Evolutionary conservation across 2,113 vertebrate genomes (phyloP).

Genomic region (Notarius lentiginosus): DNA sequence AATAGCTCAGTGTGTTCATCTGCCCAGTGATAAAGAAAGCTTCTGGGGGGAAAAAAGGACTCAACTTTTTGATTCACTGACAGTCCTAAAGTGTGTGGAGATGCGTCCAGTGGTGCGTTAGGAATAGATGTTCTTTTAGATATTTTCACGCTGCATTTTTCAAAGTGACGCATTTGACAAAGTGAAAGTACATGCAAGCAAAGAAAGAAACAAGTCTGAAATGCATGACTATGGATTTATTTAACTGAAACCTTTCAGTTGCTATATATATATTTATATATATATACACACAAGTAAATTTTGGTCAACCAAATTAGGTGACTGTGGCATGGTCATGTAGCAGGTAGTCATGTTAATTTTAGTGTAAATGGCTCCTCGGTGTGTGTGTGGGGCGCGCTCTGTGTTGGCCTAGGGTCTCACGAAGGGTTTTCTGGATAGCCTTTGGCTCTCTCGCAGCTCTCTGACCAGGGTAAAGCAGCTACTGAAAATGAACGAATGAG

Average conservation of each 20-base stretch:
- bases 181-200: conserved; percentile 10
- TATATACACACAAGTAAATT: background rate
- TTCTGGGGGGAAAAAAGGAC: background rate
- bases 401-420: background rate
- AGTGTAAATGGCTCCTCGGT: background rate
- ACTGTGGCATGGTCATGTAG: background rate
- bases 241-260: background rate
- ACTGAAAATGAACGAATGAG: background rate
- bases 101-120: conserved; percentile 10
- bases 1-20: conserved; percentile 10
- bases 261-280: too few relatives aligned
- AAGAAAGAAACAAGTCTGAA: conserved; percentile 9
- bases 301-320: background rate
- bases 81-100: conserved; percentile 6
- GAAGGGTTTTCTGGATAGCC: background rate
- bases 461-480: background rate
- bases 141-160: conserved; percentile 17
- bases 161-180: conserved; percentile 23
- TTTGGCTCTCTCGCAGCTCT: background rate
- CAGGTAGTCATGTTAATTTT: background rate
- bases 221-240: background rate
- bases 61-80: conserved; percentile 20
- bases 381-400: background rate
- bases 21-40: background rate
- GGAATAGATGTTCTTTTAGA: conserved; percentile 27